Percentiles rank a stretch among this genome's conserved stretches.
Evolutionary conservation across 1,140 invertebrate species (phyloP).

Genomic region (Steinernema feltiae): DNA sequence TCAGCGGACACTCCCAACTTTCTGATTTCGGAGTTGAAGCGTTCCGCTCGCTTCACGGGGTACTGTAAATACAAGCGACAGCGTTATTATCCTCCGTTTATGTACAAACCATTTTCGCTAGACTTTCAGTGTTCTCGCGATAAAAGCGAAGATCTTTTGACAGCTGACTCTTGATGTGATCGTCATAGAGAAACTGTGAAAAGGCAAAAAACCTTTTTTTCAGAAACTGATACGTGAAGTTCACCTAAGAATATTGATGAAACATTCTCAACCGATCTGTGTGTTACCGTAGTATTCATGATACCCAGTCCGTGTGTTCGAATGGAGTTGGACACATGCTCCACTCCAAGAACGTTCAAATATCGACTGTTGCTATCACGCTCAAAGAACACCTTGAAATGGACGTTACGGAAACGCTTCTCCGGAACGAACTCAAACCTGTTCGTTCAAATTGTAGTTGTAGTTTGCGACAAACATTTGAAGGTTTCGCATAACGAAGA

Average conservation of each 20-base stretch:
- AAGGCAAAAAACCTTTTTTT: constrained; percentile 86
- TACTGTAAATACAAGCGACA: constrained; percentile 59
- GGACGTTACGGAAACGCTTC: constrained; percentile 14
- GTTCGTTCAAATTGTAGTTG: constrained; percentile 91
- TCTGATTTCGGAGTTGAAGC: constrained; percentile 83
- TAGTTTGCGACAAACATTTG: constrained; percentile 88
- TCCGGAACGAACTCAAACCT: constrained; percentile 60
- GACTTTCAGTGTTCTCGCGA: constrained; percentile 65
- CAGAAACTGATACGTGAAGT: constrained; percentile 93
- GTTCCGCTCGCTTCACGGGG: constrained; percentile 82
- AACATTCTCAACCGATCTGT: constrained; percentile 25
- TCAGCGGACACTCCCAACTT: constrained; percentile 78
- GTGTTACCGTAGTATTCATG: constrained; percentile 79
- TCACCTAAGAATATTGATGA: constrained; percentile 65
- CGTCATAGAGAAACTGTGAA: constrained; percentile 95
- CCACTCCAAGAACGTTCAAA: constrained; percentile 89
- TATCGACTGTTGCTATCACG: constrained; percentile 83
- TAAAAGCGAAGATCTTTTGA: constrained; percentile 76
- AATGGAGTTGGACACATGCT: constrained; percentile 92
- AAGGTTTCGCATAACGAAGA: constrained; percentile 95
- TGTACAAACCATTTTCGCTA: constrained; percentile 43
- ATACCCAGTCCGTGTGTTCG: constrained; percentile 93
- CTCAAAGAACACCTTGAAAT: constrained; percentile 75
- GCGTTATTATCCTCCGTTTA: not conserved
- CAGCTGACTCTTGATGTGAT: constrained; percentile 90